phyloP scores from a whole-genome alignment of 2,797 vertebrate genomes.

The Petrocephalus sullivani region DNA sequence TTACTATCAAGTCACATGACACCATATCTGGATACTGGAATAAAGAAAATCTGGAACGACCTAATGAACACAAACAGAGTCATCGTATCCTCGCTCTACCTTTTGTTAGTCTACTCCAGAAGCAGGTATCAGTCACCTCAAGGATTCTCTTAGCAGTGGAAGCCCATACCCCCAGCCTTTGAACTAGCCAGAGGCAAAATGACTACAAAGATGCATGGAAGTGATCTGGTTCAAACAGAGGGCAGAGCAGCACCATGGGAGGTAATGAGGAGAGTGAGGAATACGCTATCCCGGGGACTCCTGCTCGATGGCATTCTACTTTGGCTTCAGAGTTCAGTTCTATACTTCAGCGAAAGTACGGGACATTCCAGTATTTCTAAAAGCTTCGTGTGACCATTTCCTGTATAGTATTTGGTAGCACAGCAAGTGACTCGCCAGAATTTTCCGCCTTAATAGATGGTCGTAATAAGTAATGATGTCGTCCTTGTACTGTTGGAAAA shows the following conservation, averaged over 20 bases:
- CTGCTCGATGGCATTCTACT: not conserved
- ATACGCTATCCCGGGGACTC: not conserved
- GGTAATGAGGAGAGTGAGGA: not conserved
- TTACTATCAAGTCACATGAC: not conserved
- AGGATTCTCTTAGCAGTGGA: not conserved
- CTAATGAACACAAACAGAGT: not conserved
- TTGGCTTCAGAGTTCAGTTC: not conserved
- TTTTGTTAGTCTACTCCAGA: not conserved
- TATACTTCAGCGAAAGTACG: not conserved
- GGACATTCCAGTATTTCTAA: not conserved
- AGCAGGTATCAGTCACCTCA: not conserved
- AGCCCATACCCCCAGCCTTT: not conserved
- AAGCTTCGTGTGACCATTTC: not conserved
- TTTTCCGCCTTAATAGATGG: not conserved
- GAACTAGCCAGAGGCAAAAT: not conserved
- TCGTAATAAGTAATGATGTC: not conserved
- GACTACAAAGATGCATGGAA: not conserved
- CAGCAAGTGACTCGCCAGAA: not conserved
- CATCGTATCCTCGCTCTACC: not conserved
- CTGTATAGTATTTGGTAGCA: not conserved
- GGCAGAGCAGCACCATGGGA: not conserved
- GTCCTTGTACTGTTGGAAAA: not conserved
- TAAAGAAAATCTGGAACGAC: not conserved
- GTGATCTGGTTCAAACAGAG: not conserved
- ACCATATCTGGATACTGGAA: not conserved